Percentiles rank a stretch among this genome's conserved stretches.
Conservation (phyloP, 2,113 vertebrate genomes). For the Spea multiplicata region DNA sequence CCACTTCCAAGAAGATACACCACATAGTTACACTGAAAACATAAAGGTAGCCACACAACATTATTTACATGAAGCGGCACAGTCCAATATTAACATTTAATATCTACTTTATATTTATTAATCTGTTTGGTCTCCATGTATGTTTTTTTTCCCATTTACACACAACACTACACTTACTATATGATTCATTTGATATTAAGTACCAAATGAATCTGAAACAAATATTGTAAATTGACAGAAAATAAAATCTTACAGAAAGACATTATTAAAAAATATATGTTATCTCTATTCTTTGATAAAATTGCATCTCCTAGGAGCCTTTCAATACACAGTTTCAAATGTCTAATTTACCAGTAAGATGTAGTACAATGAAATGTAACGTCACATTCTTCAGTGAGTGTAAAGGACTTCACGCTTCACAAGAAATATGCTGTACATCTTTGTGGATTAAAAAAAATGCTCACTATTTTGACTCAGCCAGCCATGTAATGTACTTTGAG, state of each 20-base stretch:
- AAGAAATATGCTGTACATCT: conserved; percentile 32
- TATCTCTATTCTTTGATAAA: conserved; percentile 9
- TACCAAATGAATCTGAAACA: conserved; percentile 9
- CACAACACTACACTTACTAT: too few relatives aligned
- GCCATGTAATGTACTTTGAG: conserved; percentile 27
- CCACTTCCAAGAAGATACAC: not conserved
- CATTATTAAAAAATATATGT: not conserved
- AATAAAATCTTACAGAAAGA: conserved; percentile 21
- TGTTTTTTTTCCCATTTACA: conserved; percentile 10
- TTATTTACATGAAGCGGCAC: too few relatives aligned
- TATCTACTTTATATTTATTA: too few relatives aligned
- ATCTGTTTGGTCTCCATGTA: too few relatives aligned
- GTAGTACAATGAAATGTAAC: conserved; percentile 26
- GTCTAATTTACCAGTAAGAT: conserved; percentile 46
- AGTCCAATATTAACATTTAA: too few relatives aligned
- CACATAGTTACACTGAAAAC: too few relatives aligned
- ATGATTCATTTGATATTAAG: conserved; percentile 16
- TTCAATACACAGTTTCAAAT: conserved; percentile 49
- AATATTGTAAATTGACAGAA: not conserved
- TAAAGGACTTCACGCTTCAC: conserved; percentile 39
- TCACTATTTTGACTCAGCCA: conserved; percentile 12
- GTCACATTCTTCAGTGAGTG: conserved; percentile 38
- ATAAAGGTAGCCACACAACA: too few relatives aligned
- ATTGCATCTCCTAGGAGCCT: conserved; percentile 45
- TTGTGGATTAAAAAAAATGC: conserved; percentile 33